Evolutionary conservation across 2,888 invertebrate genomes (phyloP), one percentile per base, ranked within the genome.

Genomic region (Galeruca laticollis): DNA sequence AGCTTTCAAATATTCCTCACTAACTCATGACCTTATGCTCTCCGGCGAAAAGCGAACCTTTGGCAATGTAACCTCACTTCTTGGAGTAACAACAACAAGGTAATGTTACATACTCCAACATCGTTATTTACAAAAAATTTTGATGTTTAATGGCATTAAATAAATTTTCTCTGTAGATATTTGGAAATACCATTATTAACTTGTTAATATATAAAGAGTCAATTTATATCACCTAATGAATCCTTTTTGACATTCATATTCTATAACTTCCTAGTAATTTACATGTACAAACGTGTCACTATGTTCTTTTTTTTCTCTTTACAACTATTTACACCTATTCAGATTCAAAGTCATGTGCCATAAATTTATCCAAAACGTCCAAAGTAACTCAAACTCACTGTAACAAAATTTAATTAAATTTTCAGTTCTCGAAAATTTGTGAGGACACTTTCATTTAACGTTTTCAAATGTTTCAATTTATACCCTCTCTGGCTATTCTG

Each of bases 401-500:
- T 52, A 11, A 52, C 52, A 11, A n/a, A 59, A 57, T 72, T 72
- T 72, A 70, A 72, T 72, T 72, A 68, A 70, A 69, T 65, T 68
- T 61, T 62, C 35, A 26, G 35, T 52, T 33, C 59, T 43, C 60
- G 43, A 40, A 65, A 71, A 71, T 65, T 66, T 63, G 52, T 60
- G 62, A 52, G 66, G 66, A 67, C 69, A 54, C 67, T 69, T 69
- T 56, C 59, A 69, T 69, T 64, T 67, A 69, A 51, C 66, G 60
- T 67, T 67, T 72, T 72, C 65, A 49, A 71, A 68, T 68, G 67
- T 68, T 68, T 71, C 69, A 72, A 72, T 72, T 72, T 72, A 69
- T 72, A 63, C n/a, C 59, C 40, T 33, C 35, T 43, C 65, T 54
- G 62, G 60, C 56, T 13, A 47, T 64, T 62, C 57, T 51, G 62